phyloP scores from a whole-genome alignment of 92 coral and sea anemone species.

The Metridium senile region DNA sequence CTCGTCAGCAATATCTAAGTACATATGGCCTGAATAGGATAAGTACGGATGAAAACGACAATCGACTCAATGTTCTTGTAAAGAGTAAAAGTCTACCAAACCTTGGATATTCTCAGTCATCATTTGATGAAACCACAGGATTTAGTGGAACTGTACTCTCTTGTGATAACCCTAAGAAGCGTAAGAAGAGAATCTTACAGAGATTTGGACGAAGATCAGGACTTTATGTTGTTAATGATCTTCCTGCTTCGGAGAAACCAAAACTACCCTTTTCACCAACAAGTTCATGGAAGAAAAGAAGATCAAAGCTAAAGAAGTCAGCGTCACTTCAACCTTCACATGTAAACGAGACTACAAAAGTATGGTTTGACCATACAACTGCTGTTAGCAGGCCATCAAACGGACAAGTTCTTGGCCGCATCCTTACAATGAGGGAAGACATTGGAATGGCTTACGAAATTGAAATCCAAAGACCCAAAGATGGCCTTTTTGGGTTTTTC shows the following conservation, averaged over 20 bases:
- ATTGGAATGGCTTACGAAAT: slow-evolving; percentile 82
- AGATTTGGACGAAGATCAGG: slow-evolving; percentile 92
- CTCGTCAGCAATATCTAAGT: slow-evolving; percentile 72
- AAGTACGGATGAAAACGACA: slow-evolving; percentile 3
- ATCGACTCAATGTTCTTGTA: slow-evolving; percentile 23
- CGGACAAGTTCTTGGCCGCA: slow-evolving; percentile 73
- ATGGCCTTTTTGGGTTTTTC: slow-evolving; percentile 89
- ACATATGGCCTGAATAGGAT: slow-evolving; percentile 57
- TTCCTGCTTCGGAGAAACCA: slow-evolving; percentile 68
- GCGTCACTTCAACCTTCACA: slow-evolving; percentile 46
- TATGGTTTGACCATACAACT: slow-evolving; percentile 74
- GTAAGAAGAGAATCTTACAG: slow-evolving; percentile 60
- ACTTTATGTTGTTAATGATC: slow-evolving; percentile 86
- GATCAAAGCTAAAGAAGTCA: slow-evolving; percentile 46
- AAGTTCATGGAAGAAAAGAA: slow-evolving; percentile 49
- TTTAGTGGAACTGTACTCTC: slow-evolving; percentile 58
- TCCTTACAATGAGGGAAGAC: slow-evolving; percentile 66
- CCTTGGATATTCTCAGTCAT: slow-evolving; percentile 44
- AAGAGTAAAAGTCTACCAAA: slow-evolving; percentile 91
- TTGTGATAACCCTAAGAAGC: slow-evolving; percentile 46
- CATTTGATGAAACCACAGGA: slow-evolving; percentile 36
- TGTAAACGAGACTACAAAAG: slow-evolving; percentile 72
- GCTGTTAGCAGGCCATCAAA: slow-evolving; percentile 80
- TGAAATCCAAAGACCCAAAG: slow-evolving; percentile 77
- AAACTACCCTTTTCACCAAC: slow-evolving; percentile 43